Evolutionary conservation across 2,113 vertebrate genomes (phyloP).

Genomic region (Sinosuthora webbiana): DNA sequence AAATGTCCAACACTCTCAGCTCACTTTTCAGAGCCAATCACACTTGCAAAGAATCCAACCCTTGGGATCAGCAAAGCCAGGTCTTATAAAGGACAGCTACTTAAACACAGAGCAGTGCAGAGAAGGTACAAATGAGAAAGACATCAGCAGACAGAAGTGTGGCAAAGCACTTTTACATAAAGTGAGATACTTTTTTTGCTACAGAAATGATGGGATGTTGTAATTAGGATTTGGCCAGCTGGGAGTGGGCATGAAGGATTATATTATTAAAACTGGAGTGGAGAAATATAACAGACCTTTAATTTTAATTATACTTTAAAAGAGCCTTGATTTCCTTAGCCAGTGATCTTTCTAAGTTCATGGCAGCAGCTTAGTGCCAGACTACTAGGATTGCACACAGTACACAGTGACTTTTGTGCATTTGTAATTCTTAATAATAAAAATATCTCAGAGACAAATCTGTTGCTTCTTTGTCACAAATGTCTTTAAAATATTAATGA

Average conservation of each 20-base stretch:
- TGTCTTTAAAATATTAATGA: not conserved
- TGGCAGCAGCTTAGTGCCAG: not conserved
- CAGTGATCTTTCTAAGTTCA: not conserved
- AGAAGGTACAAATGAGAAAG: not conserved
- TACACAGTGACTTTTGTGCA: not conserved
- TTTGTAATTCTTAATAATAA: not conserved
- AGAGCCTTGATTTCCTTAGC: not conserved
- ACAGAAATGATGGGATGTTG: not conserved
- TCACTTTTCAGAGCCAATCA: not conserved
- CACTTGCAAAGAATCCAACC: not conserved
- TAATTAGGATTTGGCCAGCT: conserved; percentile 38
- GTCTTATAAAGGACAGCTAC: not conserved
- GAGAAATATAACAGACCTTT: not conserved
- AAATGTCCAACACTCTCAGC: not conserved
- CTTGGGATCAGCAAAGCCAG: not conserved
- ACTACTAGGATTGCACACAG: not conserved
- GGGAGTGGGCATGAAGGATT: not conserved
- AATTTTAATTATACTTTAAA: conserved; percentile 22
- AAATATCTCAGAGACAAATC: not conserved
- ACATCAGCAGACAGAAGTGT: not conserved
- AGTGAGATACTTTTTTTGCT: not conserved
- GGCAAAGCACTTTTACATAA: not conserved
- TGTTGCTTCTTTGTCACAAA: not conserved
- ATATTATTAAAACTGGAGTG: not conserved
- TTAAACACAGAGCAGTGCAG: not conserved